Evolutionary conservation across 2,888 invertebrate genomes (phyloP).

Genomic region (Coelopa pilipes): DNA sequence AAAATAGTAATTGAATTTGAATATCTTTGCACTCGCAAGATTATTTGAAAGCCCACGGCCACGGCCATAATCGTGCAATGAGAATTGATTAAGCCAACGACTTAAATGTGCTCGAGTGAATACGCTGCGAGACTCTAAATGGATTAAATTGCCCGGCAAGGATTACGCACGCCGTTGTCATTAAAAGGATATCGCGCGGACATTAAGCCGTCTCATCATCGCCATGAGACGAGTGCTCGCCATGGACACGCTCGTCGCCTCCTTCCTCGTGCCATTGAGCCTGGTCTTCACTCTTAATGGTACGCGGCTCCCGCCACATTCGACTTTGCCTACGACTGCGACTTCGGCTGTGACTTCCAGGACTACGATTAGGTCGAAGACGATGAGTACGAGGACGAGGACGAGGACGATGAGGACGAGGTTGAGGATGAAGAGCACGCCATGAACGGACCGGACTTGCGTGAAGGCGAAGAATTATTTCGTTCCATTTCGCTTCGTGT

Average conservation of each 20-base stretch:
- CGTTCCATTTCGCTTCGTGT: not conserved
- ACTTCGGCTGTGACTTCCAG: not conserved
- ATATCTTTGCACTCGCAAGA: too few relatives aligned
- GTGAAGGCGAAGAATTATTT: not conserved
- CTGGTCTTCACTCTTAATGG: slow-evolving; percentile 15
- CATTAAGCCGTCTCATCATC: not conserved
- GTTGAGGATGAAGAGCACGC: slow-evolving; percentile 12
- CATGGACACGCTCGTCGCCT: slow-evolving; percentile 25
- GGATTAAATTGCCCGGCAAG: slow-evolving; percentile 9
- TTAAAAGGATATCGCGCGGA: slow-evolving; percentile 19
- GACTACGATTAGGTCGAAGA: not conserved
- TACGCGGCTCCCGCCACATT: slow-evolving; percentile 3
- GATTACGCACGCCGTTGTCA: not conserved
- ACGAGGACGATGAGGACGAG: slow-evolving; percentile 17
- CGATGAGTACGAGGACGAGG: slow-evolving; percentile 16
- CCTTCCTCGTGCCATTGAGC: not conserved
- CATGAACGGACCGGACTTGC: too few relatives aligned
- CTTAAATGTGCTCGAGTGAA: not conserved
- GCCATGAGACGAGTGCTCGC: slow-evolving; percentile 14
- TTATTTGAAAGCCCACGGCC: too few relatives aligned
- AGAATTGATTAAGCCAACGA: not conserved
- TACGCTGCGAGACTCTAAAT: too few relatives aligned
- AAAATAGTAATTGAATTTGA: not conserved
- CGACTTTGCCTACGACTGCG: not conserved
- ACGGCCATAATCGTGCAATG: too few relatives aligned